These are phyloP conservation scores for Tenodera sinensis DNA, from an alignment of 2,888 invertebrate genomes.

Conservation along the genomic window DNA sequence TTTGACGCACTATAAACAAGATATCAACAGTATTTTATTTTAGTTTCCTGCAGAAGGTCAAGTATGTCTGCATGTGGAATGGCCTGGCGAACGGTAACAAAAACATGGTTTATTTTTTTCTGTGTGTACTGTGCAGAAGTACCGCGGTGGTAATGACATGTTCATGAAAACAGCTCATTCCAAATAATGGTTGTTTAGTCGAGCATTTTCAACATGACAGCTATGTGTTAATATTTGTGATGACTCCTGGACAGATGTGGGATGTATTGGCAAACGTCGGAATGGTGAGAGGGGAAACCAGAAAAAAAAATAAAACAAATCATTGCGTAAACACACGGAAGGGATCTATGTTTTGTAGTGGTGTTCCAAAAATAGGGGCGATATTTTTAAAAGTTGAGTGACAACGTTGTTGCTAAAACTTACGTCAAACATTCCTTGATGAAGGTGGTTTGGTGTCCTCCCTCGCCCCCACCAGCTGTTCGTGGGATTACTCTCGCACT, in stretches of 20 bases:
- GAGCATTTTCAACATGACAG: background rate
- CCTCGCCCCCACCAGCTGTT: background rate
- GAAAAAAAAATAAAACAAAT: background rate
- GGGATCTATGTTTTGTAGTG: background rate
- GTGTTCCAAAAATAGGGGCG: background rate
- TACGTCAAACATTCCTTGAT: background rate
- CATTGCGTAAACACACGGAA: background rate
- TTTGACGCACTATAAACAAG: no score
- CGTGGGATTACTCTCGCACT: background rate
- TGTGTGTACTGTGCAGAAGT: background rate
- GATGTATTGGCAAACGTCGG: background rate
- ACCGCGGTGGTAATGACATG: background rate
- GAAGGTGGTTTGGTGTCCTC: background rate
- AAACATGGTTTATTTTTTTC: background rate
- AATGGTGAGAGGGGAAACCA: background rate
- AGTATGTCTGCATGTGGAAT: background rate
- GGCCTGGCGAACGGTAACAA: background rate
- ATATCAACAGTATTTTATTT: no score
- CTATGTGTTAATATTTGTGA: background rate
- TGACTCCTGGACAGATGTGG: background rate
- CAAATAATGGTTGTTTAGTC: background rate
- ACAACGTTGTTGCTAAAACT: background rate
- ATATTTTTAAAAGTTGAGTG: background rate
- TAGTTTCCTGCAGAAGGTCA: background rate
- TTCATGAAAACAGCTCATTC: background rate